phyloP scores from a whole-genome alignment of 2,888 invertebrate species.

The Dasysyrphus tricinctus region DNA sequence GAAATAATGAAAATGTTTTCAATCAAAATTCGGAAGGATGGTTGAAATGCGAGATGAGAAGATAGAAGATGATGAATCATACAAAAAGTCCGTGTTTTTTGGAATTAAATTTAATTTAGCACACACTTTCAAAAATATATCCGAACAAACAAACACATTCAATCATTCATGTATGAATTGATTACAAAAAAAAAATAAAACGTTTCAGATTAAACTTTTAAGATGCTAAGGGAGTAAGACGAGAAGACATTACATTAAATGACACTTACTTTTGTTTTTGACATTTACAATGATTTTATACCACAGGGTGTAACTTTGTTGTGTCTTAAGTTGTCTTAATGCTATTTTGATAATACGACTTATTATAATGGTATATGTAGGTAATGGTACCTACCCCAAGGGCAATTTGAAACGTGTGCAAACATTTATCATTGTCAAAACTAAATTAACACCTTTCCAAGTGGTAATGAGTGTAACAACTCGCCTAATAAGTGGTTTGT shows the following conservation, averaged over 20 bases:
- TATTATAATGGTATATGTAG: not conserved
- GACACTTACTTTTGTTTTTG: conserved; percentile 31
- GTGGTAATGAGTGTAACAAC: conserved; percentile 21
- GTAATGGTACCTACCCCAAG: not conserved
- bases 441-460: conserved; percentile 39
- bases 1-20: conserved; percentile 56
- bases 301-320: conserved; percentile 3
- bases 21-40: conserved; percentile 23
- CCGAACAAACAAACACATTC: not conserved
- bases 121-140: not conserved
- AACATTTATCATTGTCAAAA: conserved; percentile 48
- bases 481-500: conserved; percentile 6
- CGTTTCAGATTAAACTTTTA: not conserved
- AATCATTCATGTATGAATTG: not conserved
- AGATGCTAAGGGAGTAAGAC: not conserved
- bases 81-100: not conserved
- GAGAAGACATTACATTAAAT: not conserved
- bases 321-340: not conserved
- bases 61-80: conserved; percentile 28
- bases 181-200: not conserved
- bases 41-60: not conserved
- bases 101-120: conserved; percentile 14
- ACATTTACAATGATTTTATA: conserved; percentile 30
- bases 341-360: conserved; percentile 1
- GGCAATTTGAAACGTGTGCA: conserved; percentile 43